These are phyloP conservation scores for Drepanosiphum platanoidis DNA, from an alignment of 2,888 invertebrate genomes.

Conservation along the genomic window DNA sequence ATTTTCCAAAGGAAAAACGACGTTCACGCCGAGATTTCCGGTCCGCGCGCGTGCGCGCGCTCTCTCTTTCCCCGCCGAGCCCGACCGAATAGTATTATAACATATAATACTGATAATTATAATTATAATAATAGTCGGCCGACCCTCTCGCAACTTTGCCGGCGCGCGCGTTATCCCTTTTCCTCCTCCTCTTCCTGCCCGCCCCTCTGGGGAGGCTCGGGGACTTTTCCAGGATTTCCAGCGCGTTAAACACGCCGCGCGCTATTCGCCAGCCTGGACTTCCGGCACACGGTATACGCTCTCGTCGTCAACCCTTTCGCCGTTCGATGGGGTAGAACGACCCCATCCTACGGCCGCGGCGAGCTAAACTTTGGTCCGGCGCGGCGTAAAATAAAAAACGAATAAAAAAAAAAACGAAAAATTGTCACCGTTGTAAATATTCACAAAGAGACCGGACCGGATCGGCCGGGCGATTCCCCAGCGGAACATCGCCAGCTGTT, in stretches of 20 bases:
- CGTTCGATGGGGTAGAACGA: constrained; percentile 24
- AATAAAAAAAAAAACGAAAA: constrained; percentile 21
- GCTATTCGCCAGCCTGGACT: constrained; percentile 48
- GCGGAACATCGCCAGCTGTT: constrained; percentile 34
- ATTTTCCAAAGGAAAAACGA: constrained; percentile 28
- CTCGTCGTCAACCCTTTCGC: constrained; percentile 50
- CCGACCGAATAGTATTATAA: neutral
- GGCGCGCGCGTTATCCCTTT: neutral
- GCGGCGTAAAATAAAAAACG: neutral
- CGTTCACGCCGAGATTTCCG: constrained; percentile 13
- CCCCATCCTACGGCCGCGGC: neutral
- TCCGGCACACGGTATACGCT: constrained; percentile 2
- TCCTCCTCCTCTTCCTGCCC: neutral
- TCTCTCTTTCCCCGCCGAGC: too few species aligned
- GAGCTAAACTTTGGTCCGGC: constrained; percentile 24
- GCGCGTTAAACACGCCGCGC: constrained; percentile 50
- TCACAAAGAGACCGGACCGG: constrained; percentile 26
- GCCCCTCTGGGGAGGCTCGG: neutral
- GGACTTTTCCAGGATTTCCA: constrained; percentile 55
- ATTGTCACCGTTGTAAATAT: constrained; percentile 54
- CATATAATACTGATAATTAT: too few species aligned
- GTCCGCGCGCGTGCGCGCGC: neutral
- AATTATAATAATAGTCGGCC: too few species aligned
- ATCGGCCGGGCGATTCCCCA: constrained; percentile 21
- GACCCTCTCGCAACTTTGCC: constrained; percentile 14